These are phyloP conservation scores for Acleris laterana DNA, from an alignment of 2,888 invertebrate genomes.

Conservation along the genomic window DNA sequence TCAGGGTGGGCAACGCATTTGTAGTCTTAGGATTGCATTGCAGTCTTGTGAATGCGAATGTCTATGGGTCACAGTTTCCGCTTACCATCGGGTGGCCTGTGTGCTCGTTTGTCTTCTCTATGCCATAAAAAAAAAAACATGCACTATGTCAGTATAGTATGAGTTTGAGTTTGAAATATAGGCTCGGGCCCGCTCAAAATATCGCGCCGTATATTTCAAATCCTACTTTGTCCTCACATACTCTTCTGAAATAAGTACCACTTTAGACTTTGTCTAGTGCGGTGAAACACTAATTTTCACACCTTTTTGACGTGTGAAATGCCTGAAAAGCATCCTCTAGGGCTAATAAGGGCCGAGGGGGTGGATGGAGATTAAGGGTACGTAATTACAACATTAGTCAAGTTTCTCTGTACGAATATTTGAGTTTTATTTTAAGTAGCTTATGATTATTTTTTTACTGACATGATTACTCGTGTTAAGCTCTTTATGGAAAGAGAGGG, in stretches of 20 bases:
- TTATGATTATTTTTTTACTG: not conserved
- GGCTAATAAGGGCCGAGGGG: conserved; percentile 15
- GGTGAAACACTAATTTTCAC: conserved; percentile 61
- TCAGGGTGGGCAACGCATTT: no score
- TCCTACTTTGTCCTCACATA: conserved; percentile 37
- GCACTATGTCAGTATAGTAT: no score
- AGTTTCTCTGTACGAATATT: conserved; percentile 19
- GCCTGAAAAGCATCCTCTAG: conserved; percentile 29
- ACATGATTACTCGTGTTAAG: no score
- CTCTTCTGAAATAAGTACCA: conserved; percentile 52
- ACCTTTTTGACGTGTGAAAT: conserved; percentile 48
- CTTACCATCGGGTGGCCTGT: no score
- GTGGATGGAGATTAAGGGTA: conserved; percentile 18
- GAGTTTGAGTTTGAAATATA: no score
- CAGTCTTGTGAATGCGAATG: no score
- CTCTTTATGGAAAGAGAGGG: no score
- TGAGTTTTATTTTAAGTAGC: conserved; percentile 21
- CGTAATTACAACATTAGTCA: conserved; percentile 33
- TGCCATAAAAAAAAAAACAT: no score
- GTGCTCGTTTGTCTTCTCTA: no score
- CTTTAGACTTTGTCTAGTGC: conserved; percentile 57
- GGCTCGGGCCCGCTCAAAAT: not conserved
- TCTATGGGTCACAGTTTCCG: no score
- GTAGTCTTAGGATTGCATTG: no score
- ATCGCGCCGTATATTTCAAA: conserved; percentile 40